phyloP scores from a whole-genome alignment of 2,888 invertebrate genomes.

The Lochmaea crataegi region DNA sequence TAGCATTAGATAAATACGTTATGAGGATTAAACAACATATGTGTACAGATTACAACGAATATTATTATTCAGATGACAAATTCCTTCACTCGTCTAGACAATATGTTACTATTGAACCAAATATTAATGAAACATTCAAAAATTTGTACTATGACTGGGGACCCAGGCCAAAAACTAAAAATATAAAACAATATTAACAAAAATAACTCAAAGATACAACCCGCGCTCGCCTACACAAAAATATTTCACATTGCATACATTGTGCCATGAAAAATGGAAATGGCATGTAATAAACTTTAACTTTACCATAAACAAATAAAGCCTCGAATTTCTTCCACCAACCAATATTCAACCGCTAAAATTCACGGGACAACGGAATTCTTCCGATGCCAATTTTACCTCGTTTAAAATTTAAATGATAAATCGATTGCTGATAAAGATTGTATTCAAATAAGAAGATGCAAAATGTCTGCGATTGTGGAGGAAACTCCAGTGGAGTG shows the following conservation, averaged over 20 bases:
- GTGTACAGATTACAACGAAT: no score
- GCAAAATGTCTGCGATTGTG: conserved; percentile 53
- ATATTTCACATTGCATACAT: neutral
- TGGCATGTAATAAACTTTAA: conserved; percentile 9
- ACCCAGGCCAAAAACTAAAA: no score
- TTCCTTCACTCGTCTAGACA: no score
- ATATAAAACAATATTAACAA: no score
- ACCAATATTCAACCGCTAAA: conserved; percentile 10
- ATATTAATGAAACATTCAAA: no score
- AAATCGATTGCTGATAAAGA: conserved; percentile 55
- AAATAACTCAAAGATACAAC: no score
- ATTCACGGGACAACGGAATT: conserved; percentile 25
- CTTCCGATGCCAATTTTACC: conserved; percentile 35
- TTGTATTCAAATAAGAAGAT: conserved; percentile 58
- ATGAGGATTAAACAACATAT: no score
- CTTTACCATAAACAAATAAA: conserved; percentile 15
- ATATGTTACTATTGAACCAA: no score
- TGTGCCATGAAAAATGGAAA: neutral
- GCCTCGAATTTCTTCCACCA: conserved; percentile 3
- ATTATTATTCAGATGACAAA: no score
- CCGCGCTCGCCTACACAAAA: neutral
- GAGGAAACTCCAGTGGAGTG: conserved; percentile 33
- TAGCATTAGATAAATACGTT: no score
- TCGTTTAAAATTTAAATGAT: conserved; percentile 51
- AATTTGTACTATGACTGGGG: no score